Conservation (phyloP, 2,888 invertebrate genomes). For the Andrena marginata region DNA sequence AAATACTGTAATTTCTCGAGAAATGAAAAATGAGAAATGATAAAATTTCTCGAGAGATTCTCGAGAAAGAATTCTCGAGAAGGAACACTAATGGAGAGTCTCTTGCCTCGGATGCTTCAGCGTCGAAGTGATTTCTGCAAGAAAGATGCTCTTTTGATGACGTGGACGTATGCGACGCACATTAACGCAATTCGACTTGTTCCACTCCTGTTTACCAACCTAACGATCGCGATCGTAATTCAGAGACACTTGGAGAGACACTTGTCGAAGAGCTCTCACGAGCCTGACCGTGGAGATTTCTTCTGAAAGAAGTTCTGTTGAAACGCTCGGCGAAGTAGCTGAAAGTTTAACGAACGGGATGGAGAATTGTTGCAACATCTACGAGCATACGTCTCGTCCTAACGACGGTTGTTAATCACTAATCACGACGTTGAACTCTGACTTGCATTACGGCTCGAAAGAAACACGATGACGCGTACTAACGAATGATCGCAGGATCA, state of each 20-base stretch:
- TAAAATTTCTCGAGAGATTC: too few species aligned
- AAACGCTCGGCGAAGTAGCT: not conserved
- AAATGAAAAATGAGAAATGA: too few species aligned
- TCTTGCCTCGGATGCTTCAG: conserved; percentile 33
- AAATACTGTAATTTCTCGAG: too few species aligned
- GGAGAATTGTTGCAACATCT: not conserved
- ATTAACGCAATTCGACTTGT: conserved; percentile 37
- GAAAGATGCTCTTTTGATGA: conserved; percentile 16
- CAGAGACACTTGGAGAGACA: not conserved
- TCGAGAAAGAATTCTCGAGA: too few species aligned
- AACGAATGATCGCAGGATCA: conserved; percentile 76
- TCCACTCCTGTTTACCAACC: conserved; percentile 39
- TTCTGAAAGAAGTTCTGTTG: not conserved
- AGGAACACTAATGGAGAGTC: too few species aligned
- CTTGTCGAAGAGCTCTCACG: not conserved
- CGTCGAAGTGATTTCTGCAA: conserved; percentile 31
- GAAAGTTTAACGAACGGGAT: not conserved
- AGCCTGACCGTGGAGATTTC: not conserved
- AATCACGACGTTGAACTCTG: conserved; percentile 14
- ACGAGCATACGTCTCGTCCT: conserved; percentile 1
- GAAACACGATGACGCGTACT: conserved; percentile 63
- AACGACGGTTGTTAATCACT: conserved; percentile 45
- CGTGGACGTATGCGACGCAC: conserved; percentile 47
- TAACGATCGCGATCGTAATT: conserved; percentile 24
- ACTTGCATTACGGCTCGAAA: conserved; percentile 20